Percentiles rank a stretch among this genome's conserved stretches.
phyloP scores from a whole-genome alignment of 2,797 vertebrate genomes.

The Enteromius thamalakanensis region DNA sequence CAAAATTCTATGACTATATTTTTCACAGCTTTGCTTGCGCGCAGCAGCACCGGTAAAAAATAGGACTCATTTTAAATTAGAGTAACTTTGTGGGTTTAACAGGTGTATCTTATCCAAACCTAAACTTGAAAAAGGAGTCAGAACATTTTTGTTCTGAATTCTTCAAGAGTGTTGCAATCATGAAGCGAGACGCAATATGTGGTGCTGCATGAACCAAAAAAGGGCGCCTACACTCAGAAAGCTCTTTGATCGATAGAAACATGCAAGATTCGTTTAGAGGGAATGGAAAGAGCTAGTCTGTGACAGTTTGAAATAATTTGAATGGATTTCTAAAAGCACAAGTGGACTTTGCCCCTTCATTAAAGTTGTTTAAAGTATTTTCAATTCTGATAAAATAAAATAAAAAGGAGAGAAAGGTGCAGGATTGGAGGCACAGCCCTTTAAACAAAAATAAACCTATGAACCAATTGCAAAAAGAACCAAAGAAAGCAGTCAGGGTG shows the following conservation, averaged over 20 bases:
- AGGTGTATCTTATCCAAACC: background rate
- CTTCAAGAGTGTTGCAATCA: slow-evolving; percentile 36
- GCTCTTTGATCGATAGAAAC: background rate
- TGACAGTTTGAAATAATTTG: background rate
- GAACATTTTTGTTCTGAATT: slow-evolving; percentile 14
- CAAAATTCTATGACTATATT: background rate
- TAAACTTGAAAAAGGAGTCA: background rate
- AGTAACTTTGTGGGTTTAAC: background rate
- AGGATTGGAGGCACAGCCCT: background rate
- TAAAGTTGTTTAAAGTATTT: background rate
- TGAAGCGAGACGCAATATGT: slow-evolving; percentile 46
- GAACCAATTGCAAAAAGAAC: slow-evolving; percentile 5
- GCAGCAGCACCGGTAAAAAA: background rate
- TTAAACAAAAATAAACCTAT: background rate
- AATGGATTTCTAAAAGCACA: slow-evolving; percentile 25
- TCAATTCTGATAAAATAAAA: background rate
- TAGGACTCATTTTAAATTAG: background rate
- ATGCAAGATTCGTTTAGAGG: background rate
- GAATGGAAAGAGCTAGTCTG: background rate
- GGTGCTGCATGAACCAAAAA: slow-evolving; percentile 16
- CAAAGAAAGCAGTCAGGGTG: slow-evolving; percentile 22
- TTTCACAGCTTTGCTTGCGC: background rate
- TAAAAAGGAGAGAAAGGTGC: background rate
- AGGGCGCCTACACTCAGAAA: slow-evolving; percentile 15
- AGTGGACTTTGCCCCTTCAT: background rate